Evolutionary conservation across 35 echinoderm and acorn worm species (phyloP).

Genomic region (Eucidaris tribuloides): DNA sequence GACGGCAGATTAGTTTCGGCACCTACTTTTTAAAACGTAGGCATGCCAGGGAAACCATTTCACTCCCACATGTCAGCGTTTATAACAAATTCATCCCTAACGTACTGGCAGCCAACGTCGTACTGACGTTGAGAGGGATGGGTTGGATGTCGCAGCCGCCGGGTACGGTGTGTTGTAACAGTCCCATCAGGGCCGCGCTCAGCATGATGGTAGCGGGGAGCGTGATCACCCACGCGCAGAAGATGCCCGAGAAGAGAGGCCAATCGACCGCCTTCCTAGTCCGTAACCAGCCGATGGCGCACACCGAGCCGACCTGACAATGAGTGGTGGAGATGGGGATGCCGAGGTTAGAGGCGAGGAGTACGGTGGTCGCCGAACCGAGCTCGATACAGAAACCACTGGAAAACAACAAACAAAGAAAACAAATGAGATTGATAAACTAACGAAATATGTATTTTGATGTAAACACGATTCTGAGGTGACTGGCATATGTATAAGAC

Average conservation of each 20-base stretch:
- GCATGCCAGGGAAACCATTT: too few relatives aligned
- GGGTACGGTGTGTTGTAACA: slow-evolving; percentile 50
- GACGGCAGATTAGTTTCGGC: too few relatives aligned
- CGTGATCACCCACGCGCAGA: slow-evolving; percentile 59
- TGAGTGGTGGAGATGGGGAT: slow-evolving; percentile 74
- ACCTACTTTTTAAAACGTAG: too few relatives aligned
- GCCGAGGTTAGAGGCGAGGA: slow-evolving; percentile 66
- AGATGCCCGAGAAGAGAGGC: slow-evolving; percentile 58
- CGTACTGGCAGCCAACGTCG: not conserved
- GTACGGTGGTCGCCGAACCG: slow-evolving; percentile 63
- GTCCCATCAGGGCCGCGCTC: slow-evolving; percentile 59
- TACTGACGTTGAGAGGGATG: not conserved
- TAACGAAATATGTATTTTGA: not conserved
- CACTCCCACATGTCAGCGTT: too few relatives aligned
- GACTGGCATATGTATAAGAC: not conserved
- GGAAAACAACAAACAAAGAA: not conserved
- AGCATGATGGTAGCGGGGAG: slow-evolving; percentile 47
- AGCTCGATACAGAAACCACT: slow-evolving; percentile 72
- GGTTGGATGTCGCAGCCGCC: slow-evolving; percentile 22
- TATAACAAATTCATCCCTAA: not conserved
- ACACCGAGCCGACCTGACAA: slow-evolving; percentile 67
- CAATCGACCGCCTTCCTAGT: slow-evolving; percentile 43
- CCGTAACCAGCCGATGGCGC: slow-evolving; percentile 49
- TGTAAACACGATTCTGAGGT: not conserved
- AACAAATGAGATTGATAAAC: not conserved